phyloP scores from a whole-genome alignment of 1,140 invertebrate species.

The Chrysoperla carnea region DNA sequence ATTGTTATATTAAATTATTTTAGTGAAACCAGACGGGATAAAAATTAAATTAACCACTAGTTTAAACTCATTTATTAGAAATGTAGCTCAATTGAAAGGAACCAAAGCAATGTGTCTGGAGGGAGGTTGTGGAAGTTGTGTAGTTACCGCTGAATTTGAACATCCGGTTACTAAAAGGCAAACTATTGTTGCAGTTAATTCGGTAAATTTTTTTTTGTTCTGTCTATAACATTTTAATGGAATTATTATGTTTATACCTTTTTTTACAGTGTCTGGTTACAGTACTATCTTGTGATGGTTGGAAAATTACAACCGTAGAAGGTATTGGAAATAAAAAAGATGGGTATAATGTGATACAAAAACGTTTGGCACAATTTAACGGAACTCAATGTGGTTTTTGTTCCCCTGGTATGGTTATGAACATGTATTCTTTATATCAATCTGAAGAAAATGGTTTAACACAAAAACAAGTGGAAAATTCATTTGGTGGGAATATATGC shows the following conservation, averaged over 20 bases:
- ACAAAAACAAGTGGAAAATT: conserved; percentile 43
- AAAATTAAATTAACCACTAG: too few species aligned
- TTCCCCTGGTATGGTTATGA: conserved; percentile 75
- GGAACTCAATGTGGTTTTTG: conserved; percentile 73
- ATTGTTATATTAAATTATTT: too few species aligned
- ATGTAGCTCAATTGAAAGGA: conserved; percentile 45
- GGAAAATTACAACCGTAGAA: conserved; percentile 63
- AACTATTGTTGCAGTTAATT: conserved; percentile 49
- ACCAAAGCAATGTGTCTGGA: conserved; percentile 70
- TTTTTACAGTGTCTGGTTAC: conserved; percentile 43
- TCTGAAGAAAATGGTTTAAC: conserved; percentile 30
- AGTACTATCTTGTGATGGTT: conserved; percentile 47
- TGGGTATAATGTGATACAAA: conserved; percentile 57
- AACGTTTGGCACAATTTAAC: conserved; percentile 45
- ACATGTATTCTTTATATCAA: conserved; percentile 43
- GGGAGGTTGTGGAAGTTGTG: conserved; percentile 67
- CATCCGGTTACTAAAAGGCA: conserved; percentile 32
- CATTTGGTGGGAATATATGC: conserved; percentile 67
- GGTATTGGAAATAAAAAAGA: conserved; percentile 47
- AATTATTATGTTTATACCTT: background rate
- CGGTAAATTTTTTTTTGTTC: conserved; percentile 30
- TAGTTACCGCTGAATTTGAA: conserved; percentile 40
- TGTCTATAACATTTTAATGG: background rate
- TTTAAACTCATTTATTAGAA: conserved; percentile 50
- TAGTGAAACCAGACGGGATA: too few species aligned